These are phyloP conservation scores for Lagria hirta DNA, from an alignment of 2,888 invertebrate species.

Conservation along the genomic window DNA sequence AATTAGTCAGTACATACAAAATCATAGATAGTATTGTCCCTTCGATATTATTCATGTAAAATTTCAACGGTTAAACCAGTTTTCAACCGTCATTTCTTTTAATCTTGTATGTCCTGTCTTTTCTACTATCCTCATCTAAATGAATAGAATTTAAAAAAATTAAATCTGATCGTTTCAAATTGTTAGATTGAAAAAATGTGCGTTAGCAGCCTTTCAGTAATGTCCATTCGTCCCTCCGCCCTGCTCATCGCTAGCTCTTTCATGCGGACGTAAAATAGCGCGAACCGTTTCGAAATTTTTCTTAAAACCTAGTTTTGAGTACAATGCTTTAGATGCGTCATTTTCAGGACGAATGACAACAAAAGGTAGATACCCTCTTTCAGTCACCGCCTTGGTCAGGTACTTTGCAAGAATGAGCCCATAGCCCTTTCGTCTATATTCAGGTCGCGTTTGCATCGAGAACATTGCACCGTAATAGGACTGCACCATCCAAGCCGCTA, in stretches of 20 bases:
- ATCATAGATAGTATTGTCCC: too few species aligned
- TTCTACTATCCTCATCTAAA: too few species aligned
- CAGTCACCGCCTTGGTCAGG: conserved; percentile 54
- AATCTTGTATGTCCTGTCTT: too few species aligned
- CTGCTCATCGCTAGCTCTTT: conserved; percentile 45
- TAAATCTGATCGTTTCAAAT: conserved; percentile 13
- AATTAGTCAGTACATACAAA: too few species aligned
- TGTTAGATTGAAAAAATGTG: conserved; percentile 18
- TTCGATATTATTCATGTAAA: too few species aligned
- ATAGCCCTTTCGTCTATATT: conserved; percentile 58
- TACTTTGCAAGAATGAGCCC: conserved; percentile 72
- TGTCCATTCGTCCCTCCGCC: conserved; percentile 38
- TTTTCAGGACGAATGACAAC: conserved; percentile 86
- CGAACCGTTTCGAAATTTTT: conserved; percentile 79
- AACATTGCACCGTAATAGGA: conserved; percentile 91
- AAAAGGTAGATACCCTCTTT: conserved; percentile 73
- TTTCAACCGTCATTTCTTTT: too few species aligned
- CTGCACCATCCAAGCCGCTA: conserved; percentile 90
- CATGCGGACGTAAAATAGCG: conserved; percentile 69
- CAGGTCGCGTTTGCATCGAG: conserved; percentile 78
- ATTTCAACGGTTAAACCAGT: too few species aligned
- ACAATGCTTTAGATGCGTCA: conserved; percentile 81
- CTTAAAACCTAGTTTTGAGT: conserved; percentile 80
- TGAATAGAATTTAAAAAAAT: conserved; percentile 2
- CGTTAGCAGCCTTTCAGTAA: conserved; percentile 13